These are phyloP conservation scores for Chaetodon auriga DNA, from an alignment of 2,113 vertebrate species.

Conservation along the genomic window DNA sequence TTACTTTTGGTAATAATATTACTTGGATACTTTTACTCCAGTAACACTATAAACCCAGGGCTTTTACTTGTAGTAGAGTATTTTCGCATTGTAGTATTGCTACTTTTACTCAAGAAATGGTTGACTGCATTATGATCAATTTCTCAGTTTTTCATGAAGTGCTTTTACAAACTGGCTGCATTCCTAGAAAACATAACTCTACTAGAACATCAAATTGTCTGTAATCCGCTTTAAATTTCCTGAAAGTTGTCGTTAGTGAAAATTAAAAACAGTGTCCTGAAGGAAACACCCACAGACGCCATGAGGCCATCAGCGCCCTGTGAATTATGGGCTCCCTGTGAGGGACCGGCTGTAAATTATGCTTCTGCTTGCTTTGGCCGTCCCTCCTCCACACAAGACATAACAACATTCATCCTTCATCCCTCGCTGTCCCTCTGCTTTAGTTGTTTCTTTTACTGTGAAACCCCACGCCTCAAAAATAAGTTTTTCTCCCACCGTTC, in stretches of 20 bases:
- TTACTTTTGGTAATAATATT: not conserved
- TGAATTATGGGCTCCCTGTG: slow-evolving; percentile 64
- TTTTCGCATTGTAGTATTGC: not conserved
- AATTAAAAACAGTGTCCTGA: slow-evolving; percentile 26
- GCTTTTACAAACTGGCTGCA: not conserved
- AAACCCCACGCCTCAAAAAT: slow-evolving; percentile 45
- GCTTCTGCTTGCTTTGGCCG: slow-evolving; percentile 69
- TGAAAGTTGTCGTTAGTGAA: slow-evolving; percentile 24
- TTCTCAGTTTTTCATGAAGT: not conserved
- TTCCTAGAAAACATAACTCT: slow-evolving; percentile 13
- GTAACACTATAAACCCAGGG: too few relatives aligned
- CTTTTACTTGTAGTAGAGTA: too few relatives aligned
- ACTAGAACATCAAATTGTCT: slow-evolving; percentile 20
- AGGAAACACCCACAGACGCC: slow-evolving; percentile 54
- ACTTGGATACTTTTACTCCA: not conserved
- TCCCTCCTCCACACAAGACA: slow-evolving; percentile 34
- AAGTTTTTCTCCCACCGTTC: slow-evolving; percentile 42
- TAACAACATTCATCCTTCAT: slow-evolving; percentile 45
- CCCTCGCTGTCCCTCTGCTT: slow-evolving; percentile 3
- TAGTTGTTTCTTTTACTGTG: slow-evolving; percentile 26
- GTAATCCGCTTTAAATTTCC: slow-evolving; percentile 28
- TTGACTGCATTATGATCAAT: not conserved
- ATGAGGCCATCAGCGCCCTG: slow-evolving; percentile 40
- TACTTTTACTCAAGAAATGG: not conserved
- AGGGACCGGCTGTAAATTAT: slow-evolving; percentile 64